Evolutionary conservation across 1,140 invertebrate genomes (phyloP).

Genomic region (Microplitis demolitor): DNA sequence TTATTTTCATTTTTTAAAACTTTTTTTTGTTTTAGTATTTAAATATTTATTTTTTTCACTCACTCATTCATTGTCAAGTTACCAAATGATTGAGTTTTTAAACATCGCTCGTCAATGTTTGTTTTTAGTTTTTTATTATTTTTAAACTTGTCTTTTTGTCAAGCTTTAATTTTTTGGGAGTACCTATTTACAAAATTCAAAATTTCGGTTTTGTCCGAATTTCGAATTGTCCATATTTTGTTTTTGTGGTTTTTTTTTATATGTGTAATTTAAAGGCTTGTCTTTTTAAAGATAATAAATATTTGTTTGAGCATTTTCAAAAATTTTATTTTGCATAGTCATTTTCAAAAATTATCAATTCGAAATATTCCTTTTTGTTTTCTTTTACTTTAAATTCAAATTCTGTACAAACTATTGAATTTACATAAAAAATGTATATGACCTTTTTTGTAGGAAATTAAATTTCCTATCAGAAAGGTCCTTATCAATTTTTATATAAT

Average conservation of each 20-base stretch:
- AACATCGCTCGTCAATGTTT: slow-evolving; percentile 22
- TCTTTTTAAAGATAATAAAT: too few relatives aligned
- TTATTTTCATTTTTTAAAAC: background rate
- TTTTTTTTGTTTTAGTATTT: slow-evolving; percentile 10
- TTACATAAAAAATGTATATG: too few relatives aligned
- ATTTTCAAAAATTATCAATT: too few relatives aligned
- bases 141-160: background rate
- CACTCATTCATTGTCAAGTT: slow-evolving; percentile 38
- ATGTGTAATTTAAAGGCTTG: too few relatives aligned
- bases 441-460: too few relatives aligned
- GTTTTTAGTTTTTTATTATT: background rate
- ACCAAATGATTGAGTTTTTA: slow-evolving; percentile 31
- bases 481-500: too few relatives aligned
- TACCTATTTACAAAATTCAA: slow-evolving; percentile 37
- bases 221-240: slow-evolving; percentile 21
- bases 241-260: background rate
- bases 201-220: slow-evolving; percentile 15
- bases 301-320: too few relatives aligned
- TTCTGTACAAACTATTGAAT: too few relatives aligned
- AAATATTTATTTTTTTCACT: slow-evolving; percentile 22
- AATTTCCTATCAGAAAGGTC: too few relatives aligned
- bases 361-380: too few relatives aligned
- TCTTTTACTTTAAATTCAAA: too few relatives aligned
- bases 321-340: too few relatives aligned
- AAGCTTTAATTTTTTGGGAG: slow-evolving; percentile 23